Evolutionary conservation across 2,113 vertebrate genomes (phyloP).

Genomic region (Seriola quinqueradiata): DNA sequence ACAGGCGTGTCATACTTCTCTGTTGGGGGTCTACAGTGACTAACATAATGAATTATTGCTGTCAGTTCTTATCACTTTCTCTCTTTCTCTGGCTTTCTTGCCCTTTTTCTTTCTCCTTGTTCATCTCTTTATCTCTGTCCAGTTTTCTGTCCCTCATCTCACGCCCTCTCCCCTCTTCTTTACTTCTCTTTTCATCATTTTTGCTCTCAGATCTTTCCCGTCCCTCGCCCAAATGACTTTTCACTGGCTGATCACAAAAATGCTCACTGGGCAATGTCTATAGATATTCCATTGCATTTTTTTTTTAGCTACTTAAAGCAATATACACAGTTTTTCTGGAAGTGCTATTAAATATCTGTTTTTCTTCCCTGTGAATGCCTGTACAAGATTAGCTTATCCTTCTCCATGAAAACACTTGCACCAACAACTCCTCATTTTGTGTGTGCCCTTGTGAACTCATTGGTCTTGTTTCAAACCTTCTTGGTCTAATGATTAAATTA

Average conservation of each 20-base stretch:
- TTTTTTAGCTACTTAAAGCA: background rate
- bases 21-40: background rate
- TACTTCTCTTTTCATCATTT: constrained; percentile 12
- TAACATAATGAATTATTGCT: constrained; percentile 12
- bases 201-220: constrained; percentile 9
- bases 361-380: background rate
- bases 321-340: background rate
- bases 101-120: background rate
- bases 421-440: constrained; percentile 30
- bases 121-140: constrained; percentile 9
- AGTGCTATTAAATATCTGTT: background rate
- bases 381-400: constrained; percentile 16
- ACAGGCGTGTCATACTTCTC: background rate
- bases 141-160: constrained; percentile 1
- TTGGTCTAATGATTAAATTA: constrained; percentile 65
- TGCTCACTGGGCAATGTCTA: constrained; percentile 15
- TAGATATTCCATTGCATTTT: background rate
- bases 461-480: constrained; percentile 41
- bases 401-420: background rate
- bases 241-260: constrained; percentile 12
- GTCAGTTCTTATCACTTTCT: background rate
- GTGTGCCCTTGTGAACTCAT: constrained; percentile 47
- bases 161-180: background rate
- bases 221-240: constrained; percentile 4
- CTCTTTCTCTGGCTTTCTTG: background rate